Evolutionary conservation across 1,140 invertebrate species (phyloP).

Genomic region (Microplitis mediator): DNA sequence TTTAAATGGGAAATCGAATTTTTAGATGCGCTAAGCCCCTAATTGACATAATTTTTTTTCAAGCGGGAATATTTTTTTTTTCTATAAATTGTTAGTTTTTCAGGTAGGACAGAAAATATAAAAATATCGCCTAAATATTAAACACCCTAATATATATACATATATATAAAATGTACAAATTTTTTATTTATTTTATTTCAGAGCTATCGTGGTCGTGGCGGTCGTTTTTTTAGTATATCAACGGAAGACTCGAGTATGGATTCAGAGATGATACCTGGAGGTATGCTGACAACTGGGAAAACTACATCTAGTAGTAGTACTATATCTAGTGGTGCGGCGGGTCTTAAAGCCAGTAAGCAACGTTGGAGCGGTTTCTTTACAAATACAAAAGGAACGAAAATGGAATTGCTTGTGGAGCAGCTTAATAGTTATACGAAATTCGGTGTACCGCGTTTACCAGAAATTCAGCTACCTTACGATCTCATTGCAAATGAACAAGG

Average conservation of each 20-base stretch:
- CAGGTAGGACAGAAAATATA: too few relatives aligned
- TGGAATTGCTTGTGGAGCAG: conserved; percentile 69
- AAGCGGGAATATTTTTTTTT: too few relatives aligned
- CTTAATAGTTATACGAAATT: conserved; percentile 72
- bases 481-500: conserved; percentile 59
- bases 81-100: too few relatives aligned
- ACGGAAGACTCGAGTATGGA: conserved; percentile 65
- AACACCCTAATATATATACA: not conserved
- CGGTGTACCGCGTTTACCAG: conserved; percentile 67
- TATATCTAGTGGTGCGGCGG: conserved; percentile 36
- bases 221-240: conserved; percentile 69
- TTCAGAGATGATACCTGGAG: conserved; percentile 48
- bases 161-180: not conserved
- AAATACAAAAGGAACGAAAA: conserved; percentile 69
- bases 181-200: conserved; percentile 10
- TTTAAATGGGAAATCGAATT: too few relatives aligned
- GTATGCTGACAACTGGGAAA: conserved; percentile 44
- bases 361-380: conserved; percentile 73
- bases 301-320: conserved; percentile 32
- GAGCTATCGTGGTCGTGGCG: conserved; percentile 63
- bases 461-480: conserved; percentile 49
- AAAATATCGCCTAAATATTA: too few relatives aligned
- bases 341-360: conserved; percentile 64
- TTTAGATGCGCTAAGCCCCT: too few relatives aligned
- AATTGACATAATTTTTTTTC: too few relatives aligned